phyloP scores from a whole-genome alignment of 2,113 vertebrate species.

The Pandion haliaetus region DNA sequence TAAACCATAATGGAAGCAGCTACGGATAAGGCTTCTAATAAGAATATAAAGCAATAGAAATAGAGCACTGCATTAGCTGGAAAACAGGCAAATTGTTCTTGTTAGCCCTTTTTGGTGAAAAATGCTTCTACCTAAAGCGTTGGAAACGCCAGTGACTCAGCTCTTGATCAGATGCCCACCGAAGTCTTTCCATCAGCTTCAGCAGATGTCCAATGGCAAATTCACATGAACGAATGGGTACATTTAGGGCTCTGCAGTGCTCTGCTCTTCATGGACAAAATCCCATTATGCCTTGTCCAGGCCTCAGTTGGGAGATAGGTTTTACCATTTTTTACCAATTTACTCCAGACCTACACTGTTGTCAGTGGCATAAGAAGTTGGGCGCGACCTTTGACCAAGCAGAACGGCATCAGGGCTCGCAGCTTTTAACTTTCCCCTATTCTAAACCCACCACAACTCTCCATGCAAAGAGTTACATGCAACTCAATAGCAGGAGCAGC shows the following conservation, averaged over 20 bases:
- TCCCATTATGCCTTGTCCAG: not conserved
- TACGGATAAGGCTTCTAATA: not conserved
- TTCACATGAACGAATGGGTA: not conserved
- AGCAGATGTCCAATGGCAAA: not conserved
- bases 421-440: not conserved
- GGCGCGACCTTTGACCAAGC: fast-evolving
- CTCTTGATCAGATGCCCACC: constrained; percentile 21
- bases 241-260: not conserved
- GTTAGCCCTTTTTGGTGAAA: not conserved
- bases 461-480: fast-evolving
- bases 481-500: not conserved
- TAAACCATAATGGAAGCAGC: not conserved
- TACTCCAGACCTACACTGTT: not conserved
- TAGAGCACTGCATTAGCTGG: not conserved
- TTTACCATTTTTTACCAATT: not conserved
- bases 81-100: not conserved
- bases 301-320: not conserved
- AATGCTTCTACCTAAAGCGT: not conserved
- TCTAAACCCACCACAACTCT: not conserved
- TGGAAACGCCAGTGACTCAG: constrained; percentile 39
- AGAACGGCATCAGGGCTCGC: not conserved
- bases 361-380: not conserved
- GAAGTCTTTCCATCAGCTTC: constrained; percentile 8
- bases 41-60: not conserved
- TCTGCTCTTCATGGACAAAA: not conserved